phyloP scores from a whole-genome alignment of 1,140 invertebrate genomes.

The Drosophila ananassae region DNA sequence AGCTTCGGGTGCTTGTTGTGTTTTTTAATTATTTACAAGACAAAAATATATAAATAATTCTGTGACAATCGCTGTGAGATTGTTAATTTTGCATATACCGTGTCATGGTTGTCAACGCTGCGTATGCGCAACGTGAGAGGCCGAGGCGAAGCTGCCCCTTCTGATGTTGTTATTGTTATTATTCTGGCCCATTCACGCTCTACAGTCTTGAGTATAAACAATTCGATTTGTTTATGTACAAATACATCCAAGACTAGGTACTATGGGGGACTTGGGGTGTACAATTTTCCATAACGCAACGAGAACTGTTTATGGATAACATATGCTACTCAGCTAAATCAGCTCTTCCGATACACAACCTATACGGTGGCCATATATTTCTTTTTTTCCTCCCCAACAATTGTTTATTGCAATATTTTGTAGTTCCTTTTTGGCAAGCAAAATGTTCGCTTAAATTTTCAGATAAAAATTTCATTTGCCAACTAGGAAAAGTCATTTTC shows the following conservation, averaged over 20 bases:
- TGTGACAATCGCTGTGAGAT: background rate
- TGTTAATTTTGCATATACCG: constrained; percentile 30
- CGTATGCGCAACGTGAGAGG: constrained; percentile 52
- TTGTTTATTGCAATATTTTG: constrained; percentile 67
- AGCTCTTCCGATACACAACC: constrained; percentile 35
- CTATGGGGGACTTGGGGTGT: constrained; percentile 6
- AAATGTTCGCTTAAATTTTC: constrained; percentile 30
- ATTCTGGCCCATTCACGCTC: constrained; percentile 56
- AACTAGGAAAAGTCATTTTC: constrained; percentile 72
- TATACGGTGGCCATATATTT: constrained; percentile 11
- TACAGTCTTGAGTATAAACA: constrained; percentile 72
- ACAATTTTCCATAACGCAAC: constrained; percentile 67
- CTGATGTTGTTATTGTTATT: constrained; percentile 46
- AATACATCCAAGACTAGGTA: constrained; percentile 23
- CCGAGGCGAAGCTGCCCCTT: too few species aligned
- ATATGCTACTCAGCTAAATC: constrained; percentile 59
- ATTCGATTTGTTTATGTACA: constrained; percentile 69
- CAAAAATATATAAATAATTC: constrained; percentile 42
- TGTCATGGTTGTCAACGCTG: constrained; percentile 59
- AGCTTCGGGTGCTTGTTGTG: constrained; percentile 38
- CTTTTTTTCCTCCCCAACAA: constrained; percentile 24
- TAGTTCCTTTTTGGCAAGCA: constrained; percentile 29
- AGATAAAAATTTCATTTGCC: constrained; percentile 67
- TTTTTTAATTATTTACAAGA: constrained; percentile 78
- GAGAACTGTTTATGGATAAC: constrained; percentile 67